Evolutionary conservation across 2,113 vertebrate genomes (phyloP), one percentile per base, ranked within the genome.

Genomic region (Phodopus roborovskii): DNA sequence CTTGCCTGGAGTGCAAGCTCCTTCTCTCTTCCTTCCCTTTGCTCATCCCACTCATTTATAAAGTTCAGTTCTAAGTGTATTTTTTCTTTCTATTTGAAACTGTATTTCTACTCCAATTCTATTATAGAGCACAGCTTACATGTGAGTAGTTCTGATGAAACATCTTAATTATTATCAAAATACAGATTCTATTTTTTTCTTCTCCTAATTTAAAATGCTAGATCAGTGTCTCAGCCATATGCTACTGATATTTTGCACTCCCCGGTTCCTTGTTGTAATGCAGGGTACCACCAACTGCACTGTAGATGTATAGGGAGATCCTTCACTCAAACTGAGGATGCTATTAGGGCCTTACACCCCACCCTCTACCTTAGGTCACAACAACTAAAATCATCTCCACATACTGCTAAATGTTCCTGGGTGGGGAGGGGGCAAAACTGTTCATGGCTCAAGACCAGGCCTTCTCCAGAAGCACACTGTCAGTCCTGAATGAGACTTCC

Each of bases 21-120:
- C 7, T 15, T 75, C 53, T 56, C 7, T 7, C 24, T 75, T 20
- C 74, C n/a, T 64, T 53, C 3, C 71, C 70, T n/a, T 1, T 45
- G 78, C n/a, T 53, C 33, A 75, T 22, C 71, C 53, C 19, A 48
- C 78, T 60, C n/a, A 33, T 1, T 3, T 3, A 73, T 15, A 33
- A 84, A 0, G 62, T 36, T 71, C n/a, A 10, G 36, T 19, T 75
- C 87, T 78, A 78, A 73, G 56, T 15, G 24, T 7, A 10, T 17
- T 56, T 26, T 39, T 66, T 66, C 58, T 48, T 73, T 48, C 64
- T 87, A 86, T 17, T n/a, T 85, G 50, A 87, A 73, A 74, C 4
- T 87, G 36, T 42, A 42, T 84, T 88, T 88, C 64, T 64, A 85
- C 4, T 92, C 66, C 75, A 58, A 58, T 39, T 92, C 7, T 50